phyloP scores from a whole-genome alignment of 2,888 invertebrate genomes.

The Morpho helenor region DNA sequence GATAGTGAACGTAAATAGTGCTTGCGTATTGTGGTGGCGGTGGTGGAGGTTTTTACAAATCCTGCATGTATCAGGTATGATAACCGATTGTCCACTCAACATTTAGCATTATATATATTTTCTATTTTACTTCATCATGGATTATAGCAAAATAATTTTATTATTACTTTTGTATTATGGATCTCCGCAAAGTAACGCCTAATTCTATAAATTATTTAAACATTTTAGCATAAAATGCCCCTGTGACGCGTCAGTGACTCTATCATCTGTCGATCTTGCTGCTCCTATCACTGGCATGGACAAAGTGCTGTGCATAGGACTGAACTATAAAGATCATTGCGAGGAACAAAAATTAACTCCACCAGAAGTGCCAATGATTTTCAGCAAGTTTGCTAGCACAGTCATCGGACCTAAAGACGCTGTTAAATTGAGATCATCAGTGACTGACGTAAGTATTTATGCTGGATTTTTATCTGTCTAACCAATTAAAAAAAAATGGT shows the following conservation, averaged over 20 bases:
- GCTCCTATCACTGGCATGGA: constrained; percentile 89
- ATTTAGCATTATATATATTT: no score
- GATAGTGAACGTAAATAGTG: no score
- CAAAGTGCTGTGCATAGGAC: constrained; percentile 90
- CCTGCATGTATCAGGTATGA: no score
- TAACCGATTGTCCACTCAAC: no score
- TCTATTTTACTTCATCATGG: no score
- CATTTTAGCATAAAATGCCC: constrained; percentile 14
- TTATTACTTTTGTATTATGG: no score
- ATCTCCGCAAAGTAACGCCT: no score
- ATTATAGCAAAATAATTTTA: no score
- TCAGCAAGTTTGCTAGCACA: constrained; percentile 91
- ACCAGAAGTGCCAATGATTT: constrained; percentile 90
- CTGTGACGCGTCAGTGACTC: constrained; percentile 37
- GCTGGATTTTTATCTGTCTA: not conserved
- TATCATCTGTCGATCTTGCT: constrained; percentile 79
- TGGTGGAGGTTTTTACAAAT: no score
- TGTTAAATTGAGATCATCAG: constrained; percentile 66
- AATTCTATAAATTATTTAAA: no score
- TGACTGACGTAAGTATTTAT: constrained; percentile 44
- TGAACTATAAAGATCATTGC: constrained; percentile 93
- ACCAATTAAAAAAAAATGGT: no score
- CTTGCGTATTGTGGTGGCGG: no score
- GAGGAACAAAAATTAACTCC: constrained; percentile 86
- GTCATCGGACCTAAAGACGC: constrained; percentile 86